These are phyloP conservation scores for Asbolus verrucosus DNA, from an alignment of 1,140 invertebrate species.

Conservation along the genomic window DNA sequence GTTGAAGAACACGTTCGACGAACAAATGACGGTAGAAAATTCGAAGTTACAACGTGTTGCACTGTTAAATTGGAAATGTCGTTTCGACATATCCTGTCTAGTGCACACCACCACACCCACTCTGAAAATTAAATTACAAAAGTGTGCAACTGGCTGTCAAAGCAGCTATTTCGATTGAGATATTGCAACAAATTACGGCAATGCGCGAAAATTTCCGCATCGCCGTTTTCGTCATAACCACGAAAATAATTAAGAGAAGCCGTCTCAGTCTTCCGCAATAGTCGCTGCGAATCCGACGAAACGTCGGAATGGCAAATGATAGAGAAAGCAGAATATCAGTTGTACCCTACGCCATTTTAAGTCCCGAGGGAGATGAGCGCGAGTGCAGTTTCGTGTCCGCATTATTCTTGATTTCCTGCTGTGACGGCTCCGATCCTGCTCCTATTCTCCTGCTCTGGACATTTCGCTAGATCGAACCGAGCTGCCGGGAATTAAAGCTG, in stretches of 20 bases:
- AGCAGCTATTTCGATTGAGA: slow-evolving; percentile 38
- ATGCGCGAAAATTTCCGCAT: slow-evolving; percentile 2
- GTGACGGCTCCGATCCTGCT: slow-evolving; percentile 57
- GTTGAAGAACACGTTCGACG: background rate
- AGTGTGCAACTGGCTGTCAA: slow-evolving; percentile 56
- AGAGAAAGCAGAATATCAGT: slow-evolving; percentile 42
- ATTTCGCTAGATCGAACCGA: slow-evolving; percentile 35
- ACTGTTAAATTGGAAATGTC: slow-evolving; percentile 30
- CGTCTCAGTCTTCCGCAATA: background rate
- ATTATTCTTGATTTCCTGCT: slow-evolving; percentile 66
- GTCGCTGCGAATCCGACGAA: slow-evolving; percentile 14
- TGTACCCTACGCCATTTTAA: slow-evolving; percentile 60
- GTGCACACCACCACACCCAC: slow-evolving; percentile 53
- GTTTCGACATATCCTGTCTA: slow-evolving; percentile 49
- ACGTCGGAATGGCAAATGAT: slow-evolving; percentile 33
- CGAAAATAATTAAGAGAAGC: slow-evolving; percentile 20
- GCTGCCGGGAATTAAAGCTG: slow-evolving; percentile 19
- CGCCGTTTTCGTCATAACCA: slow-evolving; percentile 6
- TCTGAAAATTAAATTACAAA: slow-evolving; percentile 57
- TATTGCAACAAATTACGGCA: background rate
- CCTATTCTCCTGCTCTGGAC: slow-evolving; percentile 42
- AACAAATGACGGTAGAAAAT: background rate
- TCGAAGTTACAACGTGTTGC: slow-evolving; percentile 17
- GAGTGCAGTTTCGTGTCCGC: slow-evolving; percentile 67
- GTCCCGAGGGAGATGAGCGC: slow-evolving; percentile 61